Evolutionary conservation across 2,113 vertebrate species (phyloP), one percentile per base, ranked within the genome.

Genomic region (Protobothrops mucrosquamatus): DNA sequence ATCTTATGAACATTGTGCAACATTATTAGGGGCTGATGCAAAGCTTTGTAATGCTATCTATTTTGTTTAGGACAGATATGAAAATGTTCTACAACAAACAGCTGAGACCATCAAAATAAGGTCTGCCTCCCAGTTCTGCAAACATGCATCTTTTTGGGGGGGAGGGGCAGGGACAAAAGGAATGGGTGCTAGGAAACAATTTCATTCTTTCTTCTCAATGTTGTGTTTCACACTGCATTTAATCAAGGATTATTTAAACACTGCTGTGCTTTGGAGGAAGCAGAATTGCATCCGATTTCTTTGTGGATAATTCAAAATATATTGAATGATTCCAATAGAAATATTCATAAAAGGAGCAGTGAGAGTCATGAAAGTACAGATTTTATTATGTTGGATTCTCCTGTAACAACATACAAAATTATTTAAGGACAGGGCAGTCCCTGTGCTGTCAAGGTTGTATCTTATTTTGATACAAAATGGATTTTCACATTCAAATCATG

Each of bases 281-380:
- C 29, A 69, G 90, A 54, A 87, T 24, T 43, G 85, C 39, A 56
- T 74, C 39, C 39, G 3, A 11, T 12, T 61, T 34, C 89, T 93
- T 93, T 88, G 52, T 88, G 52, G 86, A 48, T 23, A 54, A 24
- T 93, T 86, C 90, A 91, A 91, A 89, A 57, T 59, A 93, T 22
- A 91, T 91, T 7, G 14, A 91, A 34, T 7, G 39, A 29, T n/a
- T 55, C 92, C 86, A 81, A 91, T 26, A 87, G 90, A 91, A 93
- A 93, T 43, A 91, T 34, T 56, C 51, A 56, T 39, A 26, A 91
- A 74, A 88, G 59, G 59, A n/a, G 39, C 26, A 6, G 52, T 22
- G 2, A 56, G 34, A 87, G 59, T 9, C 18, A 24, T 15, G 1
- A 52, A 34, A 46, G 29, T 22, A n/a, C 14, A 51, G 89, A 24